These are phyloP conservation scores for Agelaius phoeniceus DNA, from an alignment of 2,113 vertebrate species.

Conservation along the genomic window DNA sequence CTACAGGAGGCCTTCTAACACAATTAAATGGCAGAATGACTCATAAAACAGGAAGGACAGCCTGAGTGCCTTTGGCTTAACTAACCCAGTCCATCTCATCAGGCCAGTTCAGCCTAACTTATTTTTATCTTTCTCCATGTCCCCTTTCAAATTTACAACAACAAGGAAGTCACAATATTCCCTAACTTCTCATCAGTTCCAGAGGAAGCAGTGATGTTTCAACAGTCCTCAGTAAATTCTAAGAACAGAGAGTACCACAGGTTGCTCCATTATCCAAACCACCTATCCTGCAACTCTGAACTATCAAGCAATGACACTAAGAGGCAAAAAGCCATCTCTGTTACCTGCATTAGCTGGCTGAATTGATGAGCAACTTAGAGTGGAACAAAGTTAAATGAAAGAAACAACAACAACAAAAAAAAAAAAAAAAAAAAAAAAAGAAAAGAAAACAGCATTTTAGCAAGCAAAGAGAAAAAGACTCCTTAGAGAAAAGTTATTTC, in stretches of 20 bases:
- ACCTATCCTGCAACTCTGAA: not conserved
- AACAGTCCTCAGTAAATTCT: not conserved
- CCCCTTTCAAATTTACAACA: not conserved
- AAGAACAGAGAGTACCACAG: not conserved
- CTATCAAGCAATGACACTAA: not conserved
- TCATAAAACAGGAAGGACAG: slow-evolving; percentile 39
- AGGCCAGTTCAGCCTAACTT: not conserved
- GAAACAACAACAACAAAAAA: too few relatives aligned
- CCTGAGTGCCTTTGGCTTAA: not conserved
- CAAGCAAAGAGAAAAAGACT: not conserved
- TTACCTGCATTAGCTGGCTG: not conserved
- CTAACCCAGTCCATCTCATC: not conserved
- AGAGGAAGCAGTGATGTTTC: not conserved
- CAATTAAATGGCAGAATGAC: not conserved
- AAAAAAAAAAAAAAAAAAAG: too few relatives aligned
- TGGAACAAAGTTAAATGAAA: not conserved
- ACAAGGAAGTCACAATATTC: slow-evolving; percentile 7
- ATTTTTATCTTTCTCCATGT: slow-evolving; percentile 9
- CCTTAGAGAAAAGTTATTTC: not conserved
- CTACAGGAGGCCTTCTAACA: not conserved
- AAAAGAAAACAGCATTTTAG: not conserved
- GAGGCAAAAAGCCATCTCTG: not conserved
- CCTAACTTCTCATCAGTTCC: not conserved
- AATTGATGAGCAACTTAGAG: not conserved
- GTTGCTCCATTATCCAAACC: not conserved